Percentiles rank a stretch among this genome's conserved stretches.
Evolutionary conservation across 2,113 vertebrate genomes (phyloP).

Genomic region (Pituophis catenifer): DNA sequence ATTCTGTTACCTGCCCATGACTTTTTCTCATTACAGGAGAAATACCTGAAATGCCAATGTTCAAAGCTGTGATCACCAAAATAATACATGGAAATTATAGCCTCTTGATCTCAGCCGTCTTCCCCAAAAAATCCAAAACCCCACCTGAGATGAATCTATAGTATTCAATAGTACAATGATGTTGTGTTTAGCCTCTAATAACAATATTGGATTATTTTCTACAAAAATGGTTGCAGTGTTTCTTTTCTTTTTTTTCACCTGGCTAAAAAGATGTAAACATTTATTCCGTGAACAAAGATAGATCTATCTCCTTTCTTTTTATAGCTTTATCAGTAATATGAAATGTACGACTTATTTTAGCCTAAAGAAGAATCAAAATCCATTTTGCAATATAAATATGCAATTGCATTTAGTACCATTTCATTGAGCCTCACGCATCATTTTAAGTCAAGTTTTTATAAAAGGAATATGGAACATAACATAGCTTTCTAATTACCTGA

Average conservation of each 20-base stretch:
- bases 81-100: background rate
- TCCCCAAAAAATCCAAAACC: background rate
- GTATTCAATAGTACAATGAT: background rate
- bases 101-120: background rate
- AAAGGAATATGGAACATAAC: constrained; percentile 34
- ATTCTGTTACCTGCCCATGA: background rate
- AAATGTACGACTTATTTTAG: constrained; percentile 9
- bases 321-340: background rate
- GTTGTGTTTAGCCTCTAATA: background rate
- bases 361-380: constrained; percentile 12
- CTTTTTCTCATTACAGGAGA: background rate
- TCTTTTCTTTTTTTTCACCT: background rate
- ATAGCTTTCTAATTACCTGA: constrained; percentile 34
- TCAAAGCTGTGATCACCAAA: background rate
- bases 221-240: background rate
- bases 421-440: constrained; percentile 33
- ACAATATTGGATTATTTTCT: background rate
- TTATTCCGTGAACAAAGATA: background rate
- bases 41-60: background rate
- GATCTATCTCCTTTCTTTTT: background rate
- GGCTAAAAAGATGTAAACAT: background rate
- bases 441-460: constrained; percentile 53
- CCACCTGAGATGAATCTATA: background rate
- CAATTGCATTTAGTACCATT: constrained; percentile 48
- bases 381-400: constrained; percentile 46